Evolutionary conservation across 2,888 invertebrate genomes (phyloP).

Genomic region (Fragum fragum): DNA sequence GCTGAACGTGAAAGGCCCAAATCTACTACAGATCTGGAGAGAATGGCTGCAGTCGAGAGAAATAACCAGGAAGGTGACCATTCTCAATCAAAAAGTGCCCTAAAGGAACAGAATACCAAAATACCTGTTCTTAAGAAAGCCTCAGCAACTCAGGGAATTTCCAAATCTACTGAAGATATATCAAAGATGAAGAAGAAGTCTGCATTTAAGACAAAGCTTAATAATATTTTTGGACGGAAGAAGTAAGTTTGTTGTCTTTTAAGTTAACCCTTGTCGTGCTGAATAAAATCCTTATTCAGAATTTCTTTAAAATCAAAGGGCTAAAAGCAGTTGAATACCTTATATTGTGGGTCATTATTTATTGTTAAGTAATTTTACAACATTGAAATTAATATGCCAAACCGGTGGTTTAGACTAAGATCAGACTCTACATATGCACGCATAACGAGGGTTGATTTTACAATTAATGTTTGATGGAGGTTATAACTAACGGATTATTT

Average conservation of each 20-base stretch:
- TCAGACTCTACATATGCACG: too few relatives aligned
- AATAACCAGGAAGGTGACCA: slow-evolving; percentile 16
- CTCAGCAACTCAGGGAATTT: slow-evolving; percentile 50
- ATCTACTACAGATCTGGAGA: slow-evolving; percentile 52
- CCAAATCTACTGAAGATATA: slow-evolving; percentile 73
- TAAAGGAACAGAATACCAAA: slow-evolving; percentile 74
- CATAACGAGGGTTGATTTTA: too few relatives aligned
- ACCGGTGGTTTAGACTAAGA: too few relatives aligned
- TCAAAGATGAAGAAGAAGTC: slow-evolving; percentile 74
- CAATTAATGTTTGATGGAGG: too few relatives aligned
- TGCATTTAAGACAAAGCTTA: slow-evolving; percentile 84
- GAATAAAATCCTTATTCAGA: too few relatives aligned
- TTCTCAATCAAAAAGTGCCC: slow-evolving; percentile 48
- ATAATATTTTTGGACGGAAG: slow-evolving; percentile 86
- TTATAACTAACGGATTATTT: too few relatives aligned
- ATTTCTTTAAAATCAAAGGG: too few relatives aligned
- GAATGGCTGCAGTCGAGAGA: slow-evolving; percentile 18
- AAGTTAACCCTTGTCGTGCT: too few relatives aligned
- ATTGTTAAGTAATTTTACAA: too few relatives aligned
- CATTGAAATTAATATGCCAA: too few relatives aligned
- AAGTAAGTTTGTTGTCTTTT: slow-evolving; percentile 79
- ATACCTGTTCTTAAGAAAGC: slow-evolving; percentile 70
- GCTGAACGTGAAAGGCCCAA: slow-evolving; percentile 57
- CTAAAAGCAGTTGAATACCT: too few relatives aligned
- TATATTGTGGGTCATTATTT: too few relatives aligned